Conservation (phyloP, 2,797 vertebrate genomes). For the Etheostoma nigrum region DNA sequence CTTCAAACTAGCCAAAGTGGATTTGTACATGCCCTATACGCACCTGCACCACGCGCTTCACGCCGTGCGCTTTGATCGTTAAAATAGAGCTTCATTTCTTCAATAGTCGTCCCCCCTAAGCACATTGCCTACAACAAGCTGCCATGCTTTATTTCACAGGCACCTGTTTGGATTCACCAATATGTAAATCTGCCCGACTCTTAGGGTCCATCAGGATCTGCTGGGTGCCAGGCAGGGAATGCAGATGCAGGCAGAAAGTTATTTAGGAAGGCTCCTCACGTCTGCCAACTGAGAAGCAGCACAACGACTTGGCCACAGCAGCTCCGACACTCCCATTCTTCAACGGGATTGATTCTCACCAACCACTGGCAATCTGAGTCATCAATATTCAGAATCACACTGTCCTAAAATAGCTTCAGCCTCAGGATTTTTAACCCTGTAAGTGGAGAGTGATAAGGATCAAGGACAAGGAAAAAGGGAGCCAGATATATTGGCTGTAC, state of each 20-base stretch:
- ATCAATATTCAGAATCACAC: conserved; percentile 77
- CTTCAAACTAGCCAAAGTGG: no score
- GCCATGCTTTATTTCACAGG: conserved; percentile 64
- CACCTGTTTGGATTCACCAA: conserved; percentile 67
- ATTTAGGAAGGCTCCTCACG: conserved; percentile 73
- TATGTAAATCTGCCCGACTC: conserved; percentile 66
- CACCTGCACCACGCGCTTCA: no score
- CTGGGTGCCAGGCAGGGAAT: conserved; percentile 59
- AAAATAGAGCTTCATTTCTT: conserved; percentile 7
- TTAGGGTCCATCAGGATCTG: conserved; percentile 72
- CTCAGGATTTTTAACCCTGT: conserved; percentile 60
- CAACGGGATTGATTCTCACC: conserved; percentile 79
- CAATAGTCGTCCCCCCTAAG: conserved; percentile 44
- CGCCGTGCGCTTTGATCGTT: no score
- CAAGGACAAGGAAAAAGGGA: background rate
- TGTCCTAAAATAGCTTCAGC: conserved; percentile 67
- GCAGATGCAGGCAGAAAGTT: conserved; percentile 61
- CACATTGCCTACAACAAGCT: conserved; percentile 58
- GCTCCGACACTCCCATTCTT: conserved; percentile 74
- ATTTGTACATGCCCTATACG: no score
- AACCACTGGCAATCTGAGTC: conserved; percentile 73
- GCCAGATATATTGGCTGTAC: background rate
- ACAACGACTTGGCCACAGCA: conserved; percentile 70
- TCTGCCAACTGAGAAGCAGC: conserved; percentile 61
- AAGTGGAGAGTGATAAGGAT: conserved; percentile 29